These are phyloP conservation scores for Xenus cinereus DNA, from an alignment of 2,113 vertebrate genomes.

Conservation along the genomic window DNA sequence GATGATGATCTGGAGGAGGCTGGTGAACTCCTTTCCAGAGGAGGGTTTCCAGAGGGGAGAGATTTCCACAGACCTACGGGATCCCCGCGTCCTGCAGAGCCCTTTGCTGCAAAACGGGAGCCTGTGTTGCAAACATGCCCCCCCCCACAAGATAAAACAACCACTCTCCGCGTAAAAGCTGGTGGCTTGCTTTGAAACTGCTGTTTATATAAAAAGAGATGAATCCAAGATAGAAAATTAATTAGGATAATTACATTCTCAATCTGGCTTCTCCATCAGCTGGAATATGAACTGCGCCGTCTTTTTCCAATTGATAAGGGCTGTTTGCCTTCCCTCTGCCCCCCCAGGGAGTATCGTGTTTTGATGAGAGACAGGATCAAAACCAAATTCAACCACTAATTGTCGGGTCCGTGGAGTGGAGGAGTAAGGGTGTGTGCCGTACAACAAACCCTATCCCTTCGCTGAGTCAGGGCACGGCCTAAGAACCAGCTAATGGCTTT, in stretches of 20 bases:
- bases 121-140: background rate
- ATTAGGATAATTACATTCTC: conserved; percentile 54
- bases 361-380: background rate
- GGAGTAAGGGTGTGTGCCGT: background rate
- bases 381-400: background rate
- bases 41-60: background rate
- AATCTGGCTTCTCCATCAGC: conserved; percentile 16
- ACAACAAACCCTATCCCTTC: background rate
- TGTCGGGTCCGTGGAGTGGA: background rate
- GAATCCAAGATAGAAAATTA: conserved; percentile 5
- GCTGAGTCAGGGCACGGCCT: background rate
- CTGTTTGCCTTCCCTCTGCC: background rate
- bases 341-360: background rate
- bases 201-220: background rate
- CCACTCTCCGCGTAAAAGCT: background rate
- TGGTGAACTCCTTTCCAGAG: conserved; percentile 29
- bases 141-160: background rate
- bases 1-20: conserved; percentile 22
- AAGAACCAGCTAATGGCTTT: background rate
- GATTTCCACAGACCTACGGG: background rate
- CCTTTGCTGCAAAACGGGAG: background rate
- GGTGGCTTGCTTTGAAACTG: conserved; percentile 23
- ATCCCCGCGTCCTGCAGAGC: background rate
- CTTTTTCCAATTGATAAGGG: background rate
- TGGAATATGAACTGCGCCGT: background rate